These are phyloP conservation scores for Tetramorium simillimum DNA, from an alignment of 1,140 invertebrate species.

Conservation along the genomic window DNA sequence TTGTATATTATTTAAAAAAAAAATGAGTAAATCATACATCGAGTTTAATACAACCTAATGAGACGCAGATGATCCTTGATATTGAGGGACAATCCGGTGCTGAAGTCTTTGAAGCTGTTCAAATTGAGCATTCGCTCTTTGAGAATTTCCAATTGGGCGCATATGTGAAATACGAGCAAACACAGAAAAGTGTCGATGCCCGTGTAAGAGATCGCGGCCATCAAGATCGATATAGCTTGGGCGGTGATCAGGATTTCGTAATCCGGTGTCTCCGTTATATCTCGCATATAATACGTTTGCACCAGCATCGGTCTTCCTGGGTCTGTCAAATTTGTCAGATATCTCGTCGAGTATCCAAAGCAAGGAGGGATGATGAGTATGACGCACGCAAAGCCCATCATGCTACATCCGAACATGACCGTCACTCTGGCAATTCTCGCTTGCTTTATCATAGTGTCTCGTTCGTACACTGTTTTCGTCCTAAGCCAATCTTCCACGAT, in stretches of 20 bases:
- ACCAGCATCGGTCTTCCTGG: constrained; percentile 7
- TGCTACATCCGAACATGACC: not conserved
- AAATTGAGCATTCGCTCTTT: constrained; percentile 5
- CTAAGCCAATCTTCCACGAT: constrained; percentile 48
- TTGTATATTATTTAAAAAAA: not conserved
- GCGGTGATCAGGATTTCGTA: constrained; percentile 17
- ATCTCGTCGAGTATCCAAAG: constrained; percentile 19
- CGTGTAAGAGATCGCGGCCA: constrained; percentile 20
- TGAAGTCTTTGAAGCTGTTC: constrained; percentile 10
- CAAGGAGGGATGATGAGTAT: constrained; percentile 5
- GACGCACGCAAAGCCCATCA: not conserved
- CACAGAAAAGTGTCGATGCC: constrained; percentile 43
- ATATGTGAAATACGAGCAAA: constrained; percentile 49
- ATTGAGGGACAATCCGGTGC: not conserved
- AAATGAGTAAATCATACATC: not conserved
- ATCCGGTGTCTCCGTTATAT: constrained; percentile 25
- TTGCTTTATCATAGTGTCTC: constrained; percentile 13
- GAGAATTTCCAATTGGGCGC: constrained; percentile 43
- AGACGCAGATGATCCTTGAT: constrained; percentile 39
- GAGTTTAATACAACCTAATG: constrained; percentile 46
- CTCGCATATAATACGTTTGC: constrained; percentile 33
- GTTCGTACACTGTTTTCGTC: constrained; percentile 9
- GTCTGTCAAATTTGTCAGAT: constrained; percentile 14
- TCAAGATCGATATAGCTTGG: not conserved
- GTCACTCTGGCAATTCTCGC: not conserved